Evolutionary conservation across 2,113 vertebrate genomes (phyloP), one percentile per base, ranked within the genome.

Genomic region (Microcebus murinus): DNA sequence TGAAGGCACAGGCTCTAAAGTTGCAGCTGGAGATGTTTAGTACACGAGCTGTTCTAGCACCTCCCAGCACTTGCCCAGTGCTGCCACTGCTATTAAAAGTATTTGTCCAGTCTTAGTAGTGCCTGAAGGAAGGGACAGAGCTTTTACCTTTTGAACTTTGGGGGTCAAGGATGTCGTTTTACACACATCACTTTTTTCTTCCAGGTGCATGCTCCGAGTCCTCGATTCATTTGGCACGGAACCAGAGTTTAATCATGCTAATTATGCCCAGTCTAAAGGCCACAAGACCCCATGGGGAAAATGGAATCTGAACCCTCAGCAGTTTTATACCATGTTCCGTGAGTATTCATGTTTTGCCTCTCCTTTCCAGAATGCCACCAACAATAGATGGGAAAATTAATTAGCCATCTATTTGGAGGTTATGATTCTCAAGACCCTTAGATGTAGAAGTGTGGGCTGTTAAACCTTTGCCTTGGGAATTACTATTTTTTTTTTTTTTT

Each of bases 241-340:
- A 93, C 99, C 99, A 4, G 99, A 99, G 98, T 99, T 99, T 96
- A 99, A 99, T 97, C 99, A 99, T 52, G 99, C 99, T 83, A 99
- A 99, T 98, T 99, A 99, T 70, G 99, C 99, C 68, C 99, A 99
- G 97, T 99, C 99, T 9, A 99, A 99, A 98, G 99, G 99, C 45
- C 99, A 99, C 98, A 99, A 99, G 98, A 99, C 99, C 0, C 99
- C 99, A 0, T 99, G 99, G 99, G 99, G 99, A 67, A 99, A 99
- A 98, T 99, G 99, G 99, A 99, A 99, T 98, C 99, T 99, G 93
- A 99, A 99, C 98, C 99, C 99, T 0, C 99, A 99, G 96, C 99
- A 99, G 98, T 99, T 99, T 98, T 99, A 99, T 97, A 99, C 99
- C 86, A 99, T 99, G 99, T 99, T 99, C 97, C 99, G 99, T 99